A percentile compares a stretch with the other conserved stretches of the same genome.
These are phyloP conservation scores for Myodes glareolus DNA, from an alignment of 2,113 vertebrate species.

Conservation along the genomic window DNA sequence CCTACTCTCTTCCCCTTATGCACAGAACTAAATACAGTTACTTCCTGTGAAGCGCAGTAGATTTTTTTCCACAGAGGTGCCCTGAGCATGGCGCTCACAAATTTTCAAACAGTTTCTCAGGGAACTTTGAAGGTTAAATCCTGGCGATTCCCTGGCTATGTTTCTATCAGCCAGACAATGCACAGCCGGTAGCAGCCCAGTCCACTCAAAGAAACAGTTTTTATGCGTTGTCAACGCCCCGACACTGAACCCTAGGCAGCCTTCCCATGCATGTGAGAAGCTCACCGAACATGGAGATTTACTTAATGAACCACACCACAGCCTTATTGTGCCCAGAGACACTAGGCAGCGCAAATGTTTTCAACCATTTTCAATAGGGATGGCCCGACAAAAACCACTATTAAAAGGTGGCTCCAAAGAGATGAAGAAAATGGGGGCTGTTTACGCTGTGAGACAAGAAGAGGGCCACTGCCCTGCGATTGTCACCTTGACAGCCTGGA, in stretches of 20 bases:
- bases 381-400: neutral
- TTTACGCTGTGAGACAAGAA: neutral
- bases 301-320: neutral
- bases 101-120: neutral
- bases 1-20: neutral
- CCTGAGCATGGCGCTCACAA: neutral
- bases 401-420: neutral
- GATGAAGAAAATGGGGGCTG: neutral
- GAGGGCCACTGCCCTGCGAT: fast-evolving
- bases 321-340: neutral
- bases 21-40: neutral
- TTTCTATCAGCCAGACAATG: neutral
- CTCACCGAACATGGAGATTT: neutral
- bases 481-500: neutral
- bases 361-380: neutral
- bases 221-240: neutral
- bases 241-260: neutral
- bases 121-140: neutral
- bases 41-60: neutral
- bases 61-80: neutral
- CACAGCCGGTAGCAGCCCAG: neutral
- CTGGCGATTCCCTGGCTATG: neutral
- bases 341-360: neutral
- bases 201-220: neutral
- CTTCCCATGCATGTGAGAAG: neutral